Percentiles rank a stretch among this genome's conserved stretches.
These are phyloP conservation scores for Choloepus didactylus DNA, from an alignment of 2,797 vertebrate genomes.

Conservation along the genomic window DNA sequence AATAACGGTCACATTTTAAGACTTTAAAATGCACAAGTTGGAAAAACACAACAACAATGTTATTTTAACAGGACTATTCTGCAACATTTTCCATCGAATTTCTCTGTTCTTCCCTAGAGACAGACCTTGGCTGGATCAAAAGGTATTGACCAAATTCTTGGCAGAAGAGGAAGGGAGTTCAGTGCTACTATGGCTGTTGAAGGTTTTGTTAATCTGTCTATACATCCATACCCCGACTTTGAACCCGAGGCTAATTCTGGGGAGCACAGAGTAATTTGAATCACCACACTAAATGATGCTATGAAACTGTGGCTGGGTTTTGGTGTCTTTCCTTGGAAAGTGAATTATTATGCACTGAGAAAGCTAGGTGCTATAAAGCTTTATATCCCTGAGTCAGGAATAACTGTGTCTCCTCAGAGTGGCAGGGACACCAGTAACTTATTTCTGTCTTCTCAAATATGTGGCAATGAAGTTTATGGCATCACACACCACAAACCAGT, in stretches of 20 bases:
- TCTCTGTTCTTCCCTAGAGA: not conserved
- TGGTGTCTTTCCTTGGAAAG: constrained; percentile 64
- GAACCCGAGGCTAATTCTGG: constrained; percentile 30
- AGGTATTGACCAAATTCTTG: not conserved
- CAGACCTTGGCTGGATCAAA: not conserved
- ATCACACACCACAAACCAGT: not conserved
- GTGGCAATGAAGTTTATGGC: not conserved
- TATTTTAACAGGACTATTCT: not conserved
- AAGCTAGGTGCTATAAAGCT: constrained; percentile 59
- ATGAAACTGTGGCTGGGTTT: constrained; percentile 44
- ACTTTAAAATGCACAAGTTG: not conserved
- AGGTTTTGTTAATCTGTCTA: not conserved
- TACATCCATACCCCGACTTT: not conserved
- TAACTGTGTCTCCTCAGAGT: constrained; percentile 28
- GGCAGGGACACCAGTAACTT: constrained; percentile 52
- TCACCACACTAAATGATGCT: constrained; percentile 18
- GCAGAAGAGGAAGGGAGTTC: not conserved
- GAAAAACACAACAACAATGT: not conserved
- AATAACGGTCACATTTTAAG: constrained; percentile 5
- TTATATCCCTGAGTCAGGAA: constrained; percentile 51
- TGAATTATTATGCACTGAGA: constrained; percentile 44
- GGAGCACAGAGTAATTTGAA: constrained; percentile 41
- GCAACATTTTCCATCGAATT: not conserved
- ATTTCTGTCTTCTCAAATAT: constrained; percentile 59
- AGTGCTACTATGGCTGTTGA: not conserved